Conservation (phyloP, 1,140 invertebrate genomes). For the Apis cerana region DNA sequence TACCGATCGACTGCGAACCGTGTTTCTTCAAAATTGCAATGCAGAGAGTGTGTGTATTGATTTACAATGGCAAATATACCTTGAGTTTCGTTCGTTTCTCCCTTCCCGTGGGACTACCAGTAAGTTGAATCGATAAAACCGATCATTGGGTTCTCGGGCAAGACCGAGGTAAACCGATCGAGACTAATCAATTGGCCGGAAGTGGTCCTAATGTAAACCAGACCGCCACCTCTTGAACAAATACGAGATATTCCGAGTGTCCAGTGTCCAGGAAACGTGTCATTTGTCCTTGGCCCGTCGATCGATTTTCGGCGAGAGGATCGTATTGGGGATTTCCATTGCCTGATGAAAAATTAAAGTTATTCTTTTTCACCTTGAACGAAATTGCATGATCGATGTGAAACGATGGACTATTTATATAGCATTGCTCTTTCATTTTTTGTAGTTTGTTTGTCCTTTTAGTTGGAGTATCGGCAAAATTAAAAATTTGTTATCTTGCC, state of each 20-base stretch:
- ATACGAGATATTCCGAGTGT: constrained; percentile 49
- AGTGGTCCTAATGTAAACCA: constrained; percentile 64
- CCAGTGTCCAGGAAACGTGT: constrained; percentile 17
- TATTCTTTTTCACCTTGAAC: too few relatives aligned
- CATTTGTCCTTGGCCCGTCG: constrained; percentile 57
- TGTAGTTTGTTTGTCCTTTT: too few relatives aligned
- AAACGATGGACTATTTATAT: too few relatives aligned
- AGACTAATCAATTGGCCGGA: constrained; percentile 61
- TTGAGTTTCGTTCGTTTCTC: not conserved
- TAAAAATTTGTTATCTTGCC: too few relatives aligned
- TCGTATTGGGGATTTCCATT: not conserved
- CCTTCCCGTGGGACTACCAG: not conserved
- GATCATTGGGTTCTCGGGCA: constrained; percentile 10
- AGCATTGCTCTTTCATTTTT: too few relatives aligned
- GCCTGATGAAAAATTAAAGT: not conserved
- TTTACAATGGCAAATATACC: not conserved
- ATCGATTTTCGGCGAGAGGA: not conserved
- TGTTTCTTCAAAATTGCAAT: not conserved
- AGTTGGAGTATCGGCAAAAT: too few relatives aligned
- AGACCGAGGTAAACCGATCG: constrained; percentile 45
- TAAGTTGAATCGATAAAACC: constrained; percentile 44
- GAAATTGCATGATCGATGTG: too few relatives aligned
- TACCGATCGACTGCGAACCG: not conserved
- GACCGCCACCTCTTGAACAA: constrained; percentile 43
- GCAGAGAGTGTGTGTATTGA: not conserved